These are phyloP conservation scores for Xanthia togata DNA, from an alignment of 2,888 invertebrate species.

Conservation along the genomic window DNA sequence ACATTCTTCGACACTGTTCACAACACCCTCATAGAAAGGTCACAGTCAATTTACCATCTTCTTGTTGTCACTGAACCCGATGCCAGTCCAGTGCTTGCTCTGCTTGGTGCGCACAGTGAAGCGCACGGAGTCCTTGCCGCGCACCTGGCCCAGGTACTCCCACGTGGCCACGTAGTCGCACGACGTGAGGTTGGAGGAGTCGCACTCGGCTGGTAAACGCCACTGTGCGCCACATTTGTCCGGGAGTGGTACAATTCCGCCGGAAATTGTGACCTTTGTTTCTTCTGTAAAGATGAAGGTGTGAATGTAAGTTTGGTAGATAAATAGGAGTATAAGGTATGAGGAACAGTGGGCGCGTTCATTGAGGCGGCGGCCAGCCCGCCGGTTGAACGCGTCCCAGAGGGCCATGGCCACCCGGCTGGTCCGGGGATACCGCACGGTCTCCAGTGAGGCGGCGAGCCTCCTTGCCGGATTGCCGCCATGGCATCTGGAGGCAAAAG, in stretches of 20 bases:
- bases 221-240: conserved; percentile 94
- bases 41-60: conserved; percentile 92
- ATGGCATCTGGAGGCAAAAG: no score
- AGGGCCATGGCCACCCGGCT: no score
- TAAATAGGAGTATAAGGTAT: not conserved
- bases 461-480: no score
- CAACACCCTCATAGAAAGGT: not conserved
- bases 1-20: not conserved
- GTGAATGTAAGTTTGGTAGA: not conserved
- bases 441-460: no score
- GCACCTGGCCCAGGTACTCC: conserved; percentile 92
- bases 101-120: conserved; percentile 95
- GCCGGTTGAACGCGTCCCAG: no score
- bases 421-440: no score
- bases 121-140: conserved; percentile 93
- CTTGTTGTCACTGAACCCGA: conserved; percentile 95
- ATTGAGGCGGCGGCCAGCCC: no score
- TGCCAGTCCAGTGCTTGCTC: conserved; percentile 96
- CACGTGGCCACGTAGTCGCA: conserved; percentile 96
- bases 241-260: conserved; percentile 80
- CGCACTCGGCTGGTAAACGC: conserved; percentile 93
- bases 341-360: no score
- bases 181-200: conserved; percentile 89
- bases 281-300: conserved; percentile 79
- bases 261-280: conserved; percentile 83